phyloP scores from a whole-genome alignment of 2,113 vertebrate genomes.

The Dicrurus megarhynchus region DNA sequence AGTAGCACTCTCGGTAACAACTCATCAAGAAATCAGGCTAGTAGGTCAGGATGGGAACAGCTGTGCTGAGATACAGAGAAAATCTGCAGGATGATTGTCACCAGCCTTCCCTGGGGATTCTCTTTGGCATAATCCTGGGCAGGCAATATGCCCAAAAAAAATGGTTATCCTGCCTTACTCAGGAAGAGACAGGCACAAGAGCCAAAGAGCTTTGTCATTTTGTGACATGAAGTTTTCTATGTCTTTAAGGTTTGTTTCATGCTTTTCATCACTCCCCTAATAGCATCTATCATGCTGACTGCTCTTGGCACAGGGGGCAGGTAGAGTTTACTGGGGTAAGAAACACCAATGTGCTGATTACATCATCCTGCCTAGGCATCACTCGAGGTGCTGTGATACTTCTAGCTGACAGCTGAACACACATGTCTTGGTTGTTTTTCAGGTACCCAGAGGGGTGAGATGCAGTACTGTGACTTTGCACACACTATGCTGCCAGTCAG shows the following conservation, averaged over 20 bases:
- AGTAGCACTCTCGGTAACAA: neutral
- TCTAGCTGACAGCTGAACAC: neutral
- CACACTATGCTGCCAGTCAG: neutral
- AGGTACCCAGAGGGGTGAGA: neutral
- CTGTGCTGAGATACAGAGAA: neutral
- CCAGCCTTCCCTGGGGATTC: neutral
- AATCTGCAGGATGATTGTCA: neutral
- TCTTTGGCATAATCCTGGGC: neutral
- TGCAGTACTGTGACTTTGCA: neutral
- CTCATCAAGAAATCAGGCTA: neutral
- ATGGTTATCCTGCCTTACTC: neutral
- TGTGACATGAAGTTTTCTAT: neutral
- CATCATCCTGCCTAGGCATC: neutral
- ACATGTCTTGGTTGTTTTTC: neutral
- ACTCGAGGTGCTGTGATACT: neutral
- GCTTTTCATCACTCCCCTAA: neutral
- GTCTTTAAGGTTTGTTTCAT: neutral
- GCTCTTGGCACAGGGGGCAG: neutral
- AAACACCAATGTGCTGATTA: neutral
- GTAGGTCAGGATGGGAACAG: conserved; percentile 31
- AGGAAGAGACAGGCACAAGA: neutral
- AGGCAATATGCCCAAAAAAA: neutral
- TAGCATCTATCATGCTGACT: neutral
- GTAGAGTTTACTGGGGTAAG: neutral
- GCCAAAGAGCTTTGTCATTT: neutral